Evolutionary conservation across 2,113 vertebrate genomes (phyloP).

Genomic region (Pseudois nayaur): DNA sequence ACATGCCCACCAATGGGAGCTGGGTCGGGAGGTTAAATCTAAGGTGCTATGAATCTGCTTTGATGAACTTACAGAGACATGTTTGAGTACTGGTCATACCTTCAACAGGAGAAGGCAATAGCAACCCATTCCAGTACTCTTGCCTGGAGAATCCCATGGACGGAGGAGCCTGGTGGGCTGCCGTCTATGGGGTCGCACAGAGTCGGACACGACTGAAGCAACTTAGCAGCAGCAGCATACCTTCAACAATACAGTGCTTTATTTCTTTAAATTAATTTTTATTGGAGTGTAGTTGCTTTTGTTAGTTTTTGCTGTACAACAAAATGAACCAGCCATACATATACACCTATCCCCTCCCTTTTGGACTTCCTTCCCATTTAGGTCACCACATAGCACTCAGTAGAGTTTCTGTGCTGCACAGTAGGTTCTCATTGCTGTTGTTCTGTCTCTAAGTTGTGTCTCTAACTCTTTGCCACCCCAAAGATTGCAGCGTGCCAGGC

Average conservation of each 20-base stretch:
- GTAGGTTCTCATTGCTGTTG: neutral
- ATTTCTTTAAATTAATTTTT: neutral
- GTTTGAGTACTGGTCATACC: neutral
- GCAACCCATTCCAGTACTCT: too few species aligned
- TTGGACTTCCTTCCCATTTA: neutral
- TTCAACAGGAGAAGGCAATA: neutral
- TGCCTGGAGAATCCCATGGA: too few species aligned
- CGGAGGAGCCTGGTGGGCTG: too few species aligned
- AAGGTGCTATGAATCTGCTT: neutral
- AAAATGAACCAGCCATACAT: neutral
- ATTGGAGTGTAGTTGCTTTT: neutral
- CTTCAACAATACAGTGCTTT: neutral
- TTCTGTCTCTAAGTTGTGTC: neutral
- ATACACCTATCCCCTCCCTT: neutral
- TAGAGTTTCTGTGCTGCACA: neutral
- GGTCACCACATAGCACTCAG: neutral
- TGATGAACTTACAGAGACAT: neutral
- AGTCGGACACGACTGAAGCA: too few species aligned
- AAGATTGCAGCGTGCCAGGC: neutral
- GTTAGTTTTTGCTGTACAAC: neutral
- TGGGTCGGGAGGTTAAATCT: neutral
- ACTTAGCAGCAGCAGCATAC: neutral
- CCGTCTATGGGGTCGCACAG: too few species aligned
- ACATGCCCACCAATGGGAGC: accelerated
- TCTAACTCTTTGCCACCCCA: neutral